A percentile compares a stretch with the other conserved stretches of the same genome.
Evolutionary conservation across 2,113 vertebrate species (phyloP).

Genomic region (Puntigrus tetrazona): DNA sequence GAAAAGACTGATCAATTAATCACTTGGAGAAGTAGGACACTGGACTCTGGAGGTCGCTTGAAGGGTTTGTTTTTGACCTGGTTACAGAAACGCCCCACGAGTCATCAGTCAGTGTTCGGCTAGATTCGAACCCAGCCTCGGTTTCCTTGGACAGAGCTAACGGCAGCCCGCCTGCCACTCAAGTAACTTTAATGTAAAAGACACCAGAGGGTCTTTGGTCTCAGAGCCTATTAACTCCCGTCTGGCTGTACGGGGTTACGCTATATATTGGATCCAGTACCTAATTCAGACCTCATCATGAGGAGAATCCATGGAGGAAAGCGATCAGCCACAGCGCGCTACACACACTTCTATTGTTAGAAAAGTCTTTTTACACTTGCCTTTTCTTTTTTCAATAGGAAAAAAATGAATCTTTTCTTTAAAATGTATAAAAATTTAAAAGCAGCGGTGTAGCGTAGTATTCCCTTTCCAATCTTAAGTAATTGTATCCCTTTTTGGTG

Average conservation of each 20-base stretch:
- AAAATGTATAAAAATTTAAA: no score
- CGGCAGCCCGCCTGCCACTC: conserved; percentile 21
- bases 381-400: background rate
- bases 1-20: conserved; percentile 34
- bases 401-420: no score
- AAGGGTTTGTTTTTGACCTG: conserved; percentile 64
- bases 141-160: conserved; percentile 35
- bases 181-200: conserved; percentile 48
- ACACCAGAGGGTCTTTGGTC: conserved; percentile 39
- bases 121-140: conserved; percentile 21
- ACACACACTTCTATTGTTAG: background rate
- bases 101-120: conserved; percentile 47
- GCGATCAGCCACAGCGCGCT: background rate
- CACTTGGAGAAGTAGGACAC: conserved; percentile 59
- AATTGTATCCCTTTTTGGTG: no score
- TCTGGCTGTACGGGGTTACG: conserved; percentile 27
- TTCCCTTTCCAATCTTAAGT: no score
- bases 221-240: conserved; percentile 53
- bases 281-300: conserved; percentile 41
- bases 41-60: conserved; percentile 49
- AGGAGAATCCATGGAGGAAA: background rate
- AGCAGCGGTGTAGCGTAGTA: no score
- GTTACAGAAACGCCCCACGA: conserved; percentile 63
- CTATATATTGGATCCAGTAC: conserved; percentile 37
- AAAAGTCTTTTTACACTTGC: background rate